Percentiles rank a stretch among this genome's conserved stretches.
Conservation (phyloP, 2,113 vertebrate genomes). For the Microcebus griseorufus region DNA sequence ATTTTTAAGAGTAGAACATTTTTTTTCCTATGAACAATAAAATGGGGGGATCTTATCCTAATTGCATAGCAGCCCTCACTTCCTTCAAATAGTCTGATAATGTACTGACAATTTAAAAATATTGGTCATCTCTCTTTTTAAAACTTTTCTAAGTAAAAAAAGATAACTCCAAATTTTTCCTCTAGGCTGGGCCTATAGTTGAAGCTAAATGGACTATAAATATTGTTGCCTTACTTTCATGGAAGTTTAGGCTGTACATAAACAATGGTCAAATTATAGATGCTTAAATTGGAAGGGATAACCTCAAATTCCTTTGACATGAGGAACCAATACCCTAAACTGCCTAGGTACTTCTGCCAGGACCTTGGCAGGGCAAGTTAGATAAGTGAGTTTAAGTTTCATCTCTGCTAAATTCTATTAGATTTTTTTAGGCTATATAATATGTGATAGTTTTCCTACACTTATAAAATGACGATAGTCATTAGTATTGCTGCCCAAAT, state of each 20-base stretch:
- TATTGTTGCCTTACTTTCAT: neutral
- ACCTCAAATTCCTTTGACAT: neutral
- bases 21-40: neutral
- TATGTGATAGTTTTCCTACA: neutral
- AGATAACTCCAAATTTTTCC: neutral
- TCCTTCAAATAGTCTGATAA: neutral
- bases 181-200: neutral
- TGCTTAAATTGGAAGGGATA: neutral
- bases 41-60: neutral
- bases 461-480: neutral
- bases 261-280: neutral
- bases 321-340: neutral
- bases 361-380: neutral
- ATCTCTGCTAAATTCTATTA: neutral
- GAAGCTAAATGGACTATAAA: conserved; percentile 4
- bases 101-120: fast-evolving
- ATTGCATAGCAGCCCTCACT: fast-evolving
- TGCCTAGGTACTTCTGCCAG: neutral
- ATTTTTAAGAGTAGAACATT: neutral
- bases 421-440: neutral
- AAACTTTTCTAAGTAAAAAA: neutral
- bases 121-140: neutral
- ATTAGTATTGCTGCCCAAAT: neutral
- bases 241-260: neutral
- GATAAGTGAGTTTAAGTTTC: neutral